phyloP scores from a whole-genome alignment of 2,113 vertebrate species.

The Romanogobio albipinnatus region DNA sequence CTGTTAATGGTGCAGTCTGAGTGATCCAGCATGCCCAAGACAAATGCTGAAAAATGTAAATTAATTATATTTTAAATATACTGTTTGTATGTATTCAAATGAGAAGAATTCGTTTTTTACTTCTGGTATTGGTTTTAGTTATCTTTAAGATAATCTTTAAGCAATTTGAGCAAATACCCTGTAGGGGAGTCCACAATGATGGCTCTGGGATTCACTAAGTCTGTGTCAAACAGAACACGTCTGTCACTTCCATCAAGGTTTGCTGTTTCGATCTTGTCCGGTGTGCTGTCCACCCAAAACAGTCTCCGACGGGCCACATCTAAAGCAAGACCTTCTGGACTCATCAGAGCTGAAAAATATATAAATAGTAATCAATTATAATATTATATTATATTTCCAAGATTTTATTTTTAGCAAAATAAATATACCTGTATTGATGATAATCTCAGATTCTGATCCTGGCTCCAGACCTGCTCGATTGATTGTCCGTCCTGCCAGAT shows the following conservation, averaged over 20 bases:
- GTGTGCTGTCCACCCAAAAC: slow-evolving; percentile 95
- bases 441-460: slow-evolving; percentile 86
- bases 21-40: neutral
- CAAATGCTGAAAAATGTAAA: no score
- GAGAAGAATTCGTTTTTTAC: neutral
- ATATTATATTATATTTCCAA: neutral
- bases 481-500: slow-evolving; percentile 88
- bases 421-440: slow-evolving; percentile 83
- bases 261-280: slow-evolving; percentile 87
- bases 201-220: slow-evolving; percentile 93
- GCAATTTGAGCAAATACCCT: slow-evolving; percentile 76
- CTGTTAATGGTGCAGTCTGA: neutral
- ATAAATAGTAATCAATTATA: neutral
- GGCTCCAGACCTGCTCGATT: slow-evolving; percentile 81
- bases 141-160: neutral
- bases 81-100: no score
- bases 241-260: slow-evolving; percentile 86
- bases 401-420: no score
- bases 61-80: no score
- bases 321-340: slow-evolving; percentile 91
- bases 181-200: slow-evolving; percentile 88
- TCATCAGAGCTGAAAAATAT: slow-evolving; percentile 81
- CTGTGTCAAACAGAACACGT: slow-evolving; percentile 80
- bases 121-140: neutral
- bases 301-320: slow-evolving; percentile 83